Conservation (phyloP, 2,888 invertebrate species). For the Drosophila picticornis region DNA sequence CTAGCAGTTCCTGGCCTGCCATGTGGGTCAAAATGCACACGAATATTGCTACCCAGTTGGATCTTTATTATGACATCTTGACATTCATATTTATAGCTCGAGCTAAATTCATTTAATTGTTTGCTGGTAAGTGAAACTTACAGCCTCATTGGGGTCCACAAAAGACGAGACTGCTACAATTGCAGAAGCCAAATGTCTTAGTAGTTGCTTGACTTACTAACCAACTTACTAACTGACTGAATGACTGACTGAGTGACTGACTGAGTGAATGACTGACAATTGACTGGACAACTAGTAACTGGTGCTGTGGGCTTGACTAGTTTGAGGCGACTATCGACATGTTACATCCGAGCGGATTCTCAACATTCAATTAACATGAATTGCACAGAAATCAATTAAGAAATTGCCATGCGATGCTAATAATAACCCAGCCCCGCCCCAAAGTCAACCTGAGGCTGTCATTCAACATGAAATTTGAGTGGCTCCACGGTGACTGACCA, state of each 20-base stretch:
- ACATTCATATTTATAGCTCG: slow-evolving; percentile 76
- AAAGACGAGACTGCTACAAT: slow-evolving; percentile 4
- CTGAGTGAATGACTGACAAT: slow-evolving; percentile 54
- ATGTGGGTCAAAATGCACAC: slow-evolving; percentile 75
- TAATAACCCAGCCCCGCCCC: slow-evolving; percentile 59
- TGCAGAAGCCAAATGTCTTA: slow-evolving; percentile 15
- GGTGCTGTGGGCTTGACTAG: slow-evolving; percentile 29
- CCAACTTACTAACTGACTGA: slow-evolving; percentile 4
- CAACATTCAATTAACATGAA: slow-evolving; percentile 58
- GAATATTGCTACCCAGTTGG: slow-evolving; percentile 37
- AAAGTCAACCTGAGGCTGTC: slow-evolving; percentile 41
- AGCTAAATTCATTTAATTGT: slow-evolving; percentile 68
- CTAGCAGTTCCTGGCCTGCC: slow-evolving; percentile 65
- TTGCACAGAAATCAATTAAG: slow-evolving; percentile 74
- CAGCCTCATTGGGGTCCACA: slow-evolving; percentile 27
- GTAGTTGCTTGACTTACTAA: slow-evolving; percentile 15
- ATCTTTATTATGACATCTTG: slow-evolving; percentile 54
- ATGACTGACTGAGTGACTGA: slow-evolving; percentile 23
- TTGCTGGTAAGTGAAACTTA: slow-evolving; percentile 69
- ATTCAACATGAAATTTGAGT: slow-evolving; percentile 28
- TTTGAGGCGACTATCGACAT: slow-evolving; percentile 64
- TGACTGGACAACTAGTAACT: slow-evolving; percentile 44
- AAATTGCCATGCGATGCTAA: slow-evolving; percentile 68
- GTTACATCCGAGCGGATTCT: slow-evolving; percentile 69
- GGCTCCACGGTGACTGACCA: slow-evolving; percentile 17